A percentile compares a stretch with the other conserved stretches of the same genome.
These are phyloP conservation scores for Agelas oroides DNA, from an alignment of 37 sponge, comb jelly and placozoan species.

Conservation along the genomic window DNA sequence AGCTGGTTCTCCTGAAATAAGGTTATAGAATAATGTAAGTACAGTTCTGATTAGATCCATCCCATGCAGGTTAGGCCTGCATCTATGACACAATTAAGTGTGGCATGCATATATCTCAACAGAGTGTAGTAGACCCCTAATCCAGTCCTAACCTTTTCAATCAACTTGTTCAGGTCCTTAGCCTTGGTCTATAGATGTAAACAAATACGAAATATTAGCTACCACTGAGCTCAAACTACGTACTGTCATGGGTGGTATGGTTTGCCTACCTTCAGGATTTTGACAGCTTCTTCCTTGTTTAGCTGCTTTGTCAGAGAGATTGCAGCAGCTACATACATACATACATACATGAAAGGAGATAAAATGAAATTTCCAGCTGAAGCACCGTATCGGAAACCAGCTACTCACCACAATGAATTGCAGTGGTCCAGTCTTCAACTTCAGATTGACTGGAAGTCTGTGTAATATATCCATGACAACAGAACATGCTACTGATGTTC, in stretches of 20 bases:
- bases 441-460: constrained; percentile 60
- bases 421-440: constrained; percentile 71
- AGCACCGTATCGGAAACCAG: neutral
- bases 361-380: neutral
- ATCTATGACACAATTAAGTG: too few species aligned
- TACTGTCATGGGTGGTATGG: too few species aligned
- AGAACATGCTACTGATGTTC: too few species aligned
- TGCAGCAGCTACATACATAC: constrained; percentile 59
- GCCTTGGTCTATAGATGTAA: constrained; percentile 7
- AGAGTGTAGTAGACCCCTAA: neutral
- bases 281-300: constrained; percentile 27
- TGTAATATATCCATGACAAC: too few species aligned
- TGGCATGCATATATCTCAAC: too few species aligned
- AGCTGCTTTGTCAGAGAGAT: constrained; percentile 11
- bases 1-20: constrained; percentile 49
- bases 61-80: too few species aligned
- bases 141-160: constrained; percentile 41
- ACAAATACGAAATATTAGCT: neutral
- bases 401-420: constrained; percentile 59
- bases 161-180: constrained; percentile 13
- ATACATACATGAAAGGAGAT: too few species aligned
- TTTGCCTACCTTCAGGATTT: constrained; percentile 31
- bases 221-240: too few species aligned
- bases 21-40: too few species aligned
- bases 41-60: too few species aligned